Evolutionary conservation across 1,140 invertebrate species (phyloP).

Genomic region (Drosophila varians): DNA sequence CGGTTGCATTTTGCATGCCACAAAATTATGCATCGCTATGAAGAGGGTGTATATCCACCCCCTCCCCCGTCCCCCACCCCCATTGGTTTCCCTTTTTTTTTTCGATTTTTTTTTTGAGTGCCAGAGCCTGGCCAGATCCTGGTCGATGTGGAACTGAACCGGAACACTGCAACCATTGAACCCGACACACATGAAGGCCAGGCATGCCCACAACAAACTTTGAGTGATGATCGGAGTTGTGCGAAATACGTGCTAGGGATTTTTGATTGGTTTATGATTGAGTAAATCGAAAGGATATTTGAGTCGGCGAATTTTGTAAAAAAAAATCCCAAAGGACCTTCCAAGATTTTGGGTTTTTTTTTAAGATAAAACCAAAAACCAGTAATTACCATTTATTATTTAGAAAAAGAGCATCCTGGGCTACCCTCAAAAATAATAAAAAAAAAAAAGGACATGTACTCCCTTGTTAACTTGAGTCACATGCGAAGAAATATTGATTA

Average conservation of each 20-base stretch:
- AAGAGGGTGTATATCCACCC: too few species aligned
- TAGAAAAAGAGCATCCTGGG: too few species aligned
- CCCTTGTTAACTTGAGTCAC: slow-evolving; percentile 45
- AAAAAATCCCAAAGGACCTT: too few species aligned
- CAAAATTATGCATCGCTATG: slow-evolving; percentile 57
- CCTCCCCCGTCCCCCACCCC: too few species aligned
- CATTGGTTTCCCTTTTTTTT: slow-evolving; percentile 1
- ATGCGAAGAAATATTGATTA: slow-evolving; percentile 53
- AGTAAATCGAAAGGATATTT: too few species aligned
- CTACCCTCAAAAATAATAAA: neutral
- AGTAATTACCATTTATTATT: neutral
- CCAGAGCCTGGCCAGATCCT: neutral
- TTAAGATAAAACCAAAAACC: too few species aligned
- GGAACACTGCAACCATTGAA: slow-evolving; percentile 30
- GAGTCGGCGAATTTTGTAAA: too few species aligned
- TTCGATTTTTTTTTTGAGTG: neutral
- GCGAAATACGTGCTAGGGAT: neutral
- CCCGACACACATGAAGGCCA: slow-evolving; percentile 5
- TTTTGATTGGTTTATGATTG: neutral
- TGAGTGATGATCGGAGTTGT: slow-evolving; percentile 24
- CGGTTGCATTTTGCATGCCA: slow-evolving; percentile 65
- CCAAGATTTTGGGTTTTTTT: too few species aligned
- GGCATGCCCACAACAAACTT: neutral
- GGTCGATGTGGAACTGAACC: slow-evolving; percentile 29
- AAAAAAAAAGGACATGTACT: neutral